Evolutionary conservation across 2,888 invertebrate species (phyloP), one percentile per base, ranked within the genome.

Genomic region (Drosophila antonietae): DNA sequence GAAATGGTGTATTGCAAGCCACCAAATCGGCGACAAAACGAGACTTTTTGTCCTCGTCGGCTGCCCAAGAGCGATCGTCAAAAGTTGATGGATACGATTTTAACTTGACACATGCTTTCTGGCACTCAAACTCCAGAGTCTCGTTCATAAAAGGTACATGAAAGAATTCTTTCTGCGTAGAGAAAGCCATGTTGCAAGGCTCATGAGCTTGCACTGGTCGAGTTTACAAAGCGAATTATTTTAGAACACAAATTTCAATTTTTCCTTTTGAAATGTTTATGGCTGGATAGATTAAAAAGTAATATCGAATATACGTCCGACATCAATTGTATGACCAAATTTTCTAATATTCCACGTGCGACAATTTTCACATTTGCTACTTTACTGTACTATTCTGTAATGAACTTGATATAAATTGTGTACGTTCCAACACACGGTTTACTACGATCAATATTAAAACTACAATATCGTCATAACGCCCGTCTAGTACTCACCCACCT

Each of bases 141-240:
- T 91, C 89, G 68, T 90, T 91, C 80, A 83, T 79, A 60, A 91
- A 92, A 2, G 90, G 90, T 12, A 92, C 81, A 63, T 91, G 79
- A 44, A 92, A 89, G 66, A 93, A 92, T 46, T 89, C 89, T 67
- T 90, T 92, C 76, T 93, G 92, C 23, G 93, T 93, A 37, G 92
- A 92, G 78, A 86, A 93, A 47, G 92, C 92, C 92, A 92, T 92
- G 31, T 10, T 68, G 51, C 39, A n/a, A 41, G 14, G 53, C 14
- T n/a, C 28, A 49, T 44, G 53, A 23, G 39, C 39, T 35, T 53
- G 58, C 28, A 39, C 51, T 41, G 44, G 58, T 14, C 23, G 44
- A 58, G 41, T 49, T 57, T 10, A 70, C 35, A 73, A 75, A 57
- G 52, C 43, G 37, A 66, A 63, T 60, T 78, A 69, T 67, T 72